Percentiles rank a stretch among this genome's conserved stretches.
Conservation (phyloP, 2,888 invertebrate genomes). For the Rosalia funebris region DNA sequence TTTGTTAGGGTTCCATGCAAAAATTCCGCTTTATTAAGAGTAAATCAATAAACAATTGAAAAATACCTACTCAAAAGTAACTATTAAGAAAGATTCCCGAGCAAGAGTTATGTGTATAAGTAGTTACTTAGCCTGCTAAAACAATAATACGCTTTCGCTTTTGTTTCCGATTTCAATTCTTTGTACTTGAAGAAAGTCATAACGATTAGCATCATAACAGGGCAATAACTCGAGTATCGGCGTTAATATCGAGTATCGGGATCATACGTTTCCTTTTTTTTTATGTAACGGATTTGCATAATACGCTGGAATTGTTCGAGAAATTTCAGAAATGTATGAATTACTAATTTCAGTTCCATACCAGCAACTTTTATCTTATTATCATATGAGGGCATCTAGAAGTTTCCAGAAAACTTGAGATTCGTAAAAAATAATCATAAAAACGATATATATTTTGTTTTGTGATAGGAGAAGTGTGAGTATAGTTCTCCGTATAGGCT, state of each 20-base stretch:
- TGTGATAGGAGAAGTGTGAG: too few species aligned
- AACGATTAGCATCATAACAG: neutral
- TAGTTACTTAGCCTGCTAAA: too few species aligned
- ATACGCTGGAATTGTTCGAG: neutral
- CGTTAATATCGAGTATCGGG: slow-evolving; percentile 3
- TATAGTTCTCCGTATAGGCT: too few species aligned
- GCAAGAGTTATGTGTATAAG: too few species aligned
- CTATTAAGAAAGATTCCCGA: too few species aligned
- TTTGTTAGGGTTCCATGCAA: neutral
- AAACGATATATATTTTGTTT: too few species aligned
- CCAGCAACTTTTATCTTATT: neutral
- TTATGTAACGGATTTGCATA: slow-evolving; percentile 6
- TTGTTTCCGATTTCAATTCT: slow-evolving; percentile 4
- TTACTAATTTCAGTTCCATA: slow-evolving; percentile 13
- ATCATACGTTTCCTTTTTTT: slow-evolving; percentile 6
- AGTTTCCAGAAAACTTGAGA: too few species aligned
- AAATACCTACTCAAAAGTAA: too few species aligned
- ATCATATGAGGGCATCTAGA: too few species aligned
- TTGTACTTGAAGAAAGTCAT: slow-evolving; percentile 17
- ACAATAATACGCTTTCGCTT: slow-evolving; percentile 19
- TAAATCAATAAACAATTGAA: too few species aligned
- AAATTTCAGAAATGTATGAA: slow-evolving; percentile 10
- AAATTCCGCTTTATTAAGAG: too few species aligned
- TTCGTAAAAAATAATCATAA: too few species aligned
- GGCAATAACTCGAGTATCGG: neutral